Conservation (phyloP, 2,113 vertebrate species). For the Ptilonorhynchus violaceus region DNA sequence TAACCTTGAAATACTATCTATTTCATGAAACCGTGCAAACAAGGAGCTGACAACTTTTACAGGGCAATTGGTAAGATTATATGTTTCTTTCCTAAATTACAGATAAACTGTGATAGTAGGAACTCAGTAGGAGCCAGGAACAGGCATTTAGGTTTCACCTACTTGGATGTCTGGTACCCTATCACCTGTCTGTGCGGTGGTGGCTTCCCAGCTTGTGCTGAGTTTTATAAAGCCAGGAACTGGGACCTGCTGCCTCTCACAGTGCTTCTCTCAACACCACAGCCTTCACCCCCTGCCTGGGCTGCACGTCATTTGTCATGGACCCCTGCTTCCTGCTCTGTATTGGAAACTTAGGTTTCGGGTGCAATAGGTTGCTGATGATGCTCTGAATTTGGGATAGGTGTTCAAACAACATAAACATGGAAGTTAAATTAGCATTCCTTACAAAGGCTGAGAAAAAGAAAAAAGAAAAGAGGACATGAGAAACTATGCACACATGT, state of each 20-base stretch:
- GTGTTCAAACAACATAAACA: not conserved
- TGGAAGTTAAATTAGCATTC: not conserved
- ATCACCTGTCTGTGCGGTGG: not conserved
- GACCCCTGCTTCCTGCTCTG: not conserved
- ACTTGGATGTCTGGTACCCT: not conserved
- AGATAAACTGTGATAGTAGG: not conserved
- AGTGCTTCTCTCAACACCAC: not conserved
- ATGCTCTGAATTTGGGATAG: not conserved
- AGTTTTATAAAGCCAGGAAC: not conserved
- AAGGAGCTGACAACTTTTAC: constrained; percentile 12
- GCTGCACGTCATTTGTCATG: accelerated
- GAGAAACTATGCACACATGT: not conserved
- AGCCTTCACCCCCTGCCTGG: not conserved
- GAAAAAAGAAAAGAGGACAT: not conserved
- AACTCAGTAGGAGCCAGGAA: constrained; percentile 9
- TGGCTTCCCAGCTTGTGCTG: not conserved
- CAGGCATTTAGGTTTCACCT: not conserved
- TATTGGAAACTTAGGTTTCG: not conserved
- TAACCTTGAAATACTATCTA: constrained; percentile 20
- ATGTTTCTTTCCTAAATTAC: constrained; percentile 20
- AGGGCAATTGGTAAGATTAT: constrained; percentile 29
- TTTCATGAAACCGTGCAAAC: not conserved
- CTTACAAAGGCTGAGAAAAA: not conserved
- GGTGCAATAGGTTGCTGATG: not conserved
- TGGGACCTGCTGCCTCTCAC: not conserved